A percentile compares a stretch with the other conserved stretches of the same genome.
Conservation (phyloP, 2,113 vertebrate genomes). For the Perca fluviatilis region DNA sequence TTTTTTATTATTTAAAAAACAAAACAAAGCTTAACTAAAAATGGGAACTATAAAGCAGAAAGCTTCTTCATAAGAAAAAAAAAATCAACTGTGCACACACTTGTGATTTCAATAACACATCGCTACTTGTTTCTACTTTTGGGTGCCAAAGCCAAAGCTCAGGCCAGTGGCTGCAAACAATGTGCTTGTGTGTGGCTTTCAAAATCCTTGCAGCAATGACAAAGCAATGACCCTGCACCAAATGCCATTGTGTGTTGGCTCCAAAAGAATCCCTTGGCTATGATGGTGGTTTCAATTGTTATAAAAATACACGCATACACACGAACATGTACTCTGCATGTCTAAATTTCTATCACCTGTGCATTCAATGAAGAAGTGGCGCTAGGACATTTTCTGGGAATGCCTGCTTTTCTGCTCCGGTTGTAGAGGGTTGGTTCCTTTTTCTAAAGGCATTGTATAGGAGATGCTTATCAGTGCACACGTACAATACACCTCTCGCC, state of each 20-base stretch:
- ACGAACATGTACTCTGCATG: not conserved
- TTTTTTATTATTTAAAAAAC: no score
- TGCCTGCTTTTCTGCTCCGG: not conserved
- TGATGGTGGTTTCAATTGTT: not conserved
- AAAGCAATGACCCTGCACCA: conserved; percentile 34
- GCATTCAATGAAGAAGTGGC: not conserved
- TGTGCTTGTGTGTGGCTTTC: not conserved
- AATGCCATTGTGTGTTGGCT: not conserved
- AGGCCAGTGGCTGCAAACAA: not conserved
- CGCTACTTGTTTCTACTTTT: not conserved
- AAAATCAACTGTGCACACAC: not conserved
- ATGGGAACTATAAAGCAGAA: not conserved
- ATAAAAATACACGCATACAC: not conserved
- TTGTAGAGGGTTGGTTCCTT: not conserved
- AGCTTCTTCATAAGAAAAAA: not conserved
- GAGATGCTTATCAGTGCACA: conserved; percentile 24
- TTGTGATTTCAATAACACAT: not conserved
- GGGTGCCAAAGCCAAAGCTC: not conserved
- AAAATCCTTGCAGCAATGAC: conserved; percentile 18
- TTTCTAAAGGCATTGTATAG: not conserved
- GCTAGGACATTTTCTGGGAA: not conserved
- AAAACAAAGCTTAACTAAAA: not conserved
- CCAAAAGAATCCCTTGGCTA: not conserved
- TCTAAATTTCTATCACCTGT: not conserved
- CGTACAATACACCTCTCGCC: conserved; percentile 1